Conservation (phyloP, 2,888 invertebrate genomes). For the Platycnemis pennipes region DNA sequence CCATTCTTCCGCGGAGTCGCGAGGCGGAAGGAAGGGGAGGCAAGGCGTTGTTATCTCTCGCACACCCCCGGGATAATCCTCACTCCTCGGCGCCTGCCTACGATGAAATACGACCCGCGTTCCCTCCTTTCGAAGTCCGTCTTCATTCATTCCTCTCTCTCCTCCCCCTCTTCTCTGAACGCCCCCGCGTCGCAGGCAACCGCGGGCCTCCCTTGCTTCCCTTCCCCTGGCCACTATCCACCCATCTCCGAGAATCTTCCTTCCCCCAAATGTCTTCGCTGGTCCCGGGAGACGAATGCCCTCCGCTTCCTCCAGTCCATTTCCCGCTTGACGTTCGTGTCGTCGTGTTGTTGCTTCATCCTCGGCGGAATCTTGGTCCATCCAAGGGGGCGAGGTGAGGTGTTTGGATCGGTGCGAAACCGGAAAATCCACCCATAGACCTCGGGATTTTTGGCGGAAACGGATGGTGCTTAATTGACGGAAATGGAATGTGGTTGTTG, state of each 20-base stretch:
- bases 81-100: not conserved
- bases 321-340: not conserved
- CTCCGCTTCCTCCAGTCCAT: not conserved
- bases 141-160: not conserved
- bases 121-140: not conserved
- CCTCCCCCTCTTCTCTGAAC: not conserved
- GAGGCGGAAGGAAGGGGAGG: no score
- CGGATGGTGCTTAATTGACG: no score
- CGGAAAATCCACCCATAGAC: no score
- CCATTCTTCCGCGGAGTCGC: no score
- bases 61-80: not conserved
- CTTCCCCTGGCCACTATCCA: not conserved
- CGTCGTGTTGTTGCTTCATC: not conserved
- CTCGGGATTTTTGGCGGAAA: no score
- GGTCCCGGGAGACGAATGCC: not conserved
- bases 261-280: not conserved
- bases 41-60: not conserved
- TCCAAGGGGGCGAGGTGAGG: no score
- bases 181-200: not conserved
- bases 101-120: conserved; percentile 23
- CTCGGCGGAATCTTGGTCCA: no score
- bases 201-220: not conserved
- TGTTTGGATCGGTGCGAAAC: no score
- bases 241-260: not conserved
- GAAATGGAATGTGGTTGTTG: no score